Percentiles rank a stretch among this genome's conserved stretches.
Evolutionary conservation across 2,888 invertebrate genomes (phyloP).

Genomic region (Miltochrista miniata): DNA sequence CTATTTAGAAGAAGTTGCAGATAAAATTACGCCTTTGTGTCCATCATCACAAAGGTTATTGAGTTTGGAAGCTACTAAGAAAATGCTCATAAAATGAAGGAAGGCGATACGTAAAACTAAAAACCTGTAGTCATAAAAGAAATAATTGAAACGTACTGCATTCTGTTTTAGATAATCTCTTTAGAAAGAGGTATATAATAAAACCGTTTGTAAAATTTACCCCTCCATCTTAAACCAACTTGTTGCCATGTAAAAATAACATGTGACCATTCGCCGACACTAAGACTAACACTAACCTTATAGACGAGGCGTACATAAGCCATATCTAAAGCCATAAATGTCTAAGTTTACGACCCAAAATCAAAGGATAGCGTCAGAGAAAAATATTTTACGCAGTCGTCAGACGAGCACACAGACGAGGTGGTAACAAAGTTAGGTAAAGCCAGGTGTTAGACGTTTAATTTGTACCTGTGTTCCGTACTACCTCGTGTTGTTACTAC

Average conservation of each 20-base stretch:
- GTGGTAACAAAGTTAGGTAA: conserved; percentile 61
- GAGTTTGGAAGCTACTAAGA: no score
- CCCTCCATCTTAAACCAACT: conserved; percentile 44
- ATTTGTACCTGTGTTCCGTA: conserved; percentile 10
- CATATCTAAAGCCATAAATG: conserved; percentile 66
- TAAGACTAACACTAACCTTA: conserved; percentile 25
- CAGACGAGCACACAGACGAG: conserved; percentile 36
- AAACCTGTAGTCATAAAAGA: no score
- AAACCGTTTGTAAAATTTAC: conserved; percentile 51
- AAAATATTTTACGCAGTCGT: conserved; percentile 53
- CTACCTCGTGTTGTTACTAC: conserved; percentile 1
- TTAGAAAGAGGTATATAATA: conserved; percentile 56
- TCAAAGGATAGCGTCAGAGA: conserved; percentile 47
- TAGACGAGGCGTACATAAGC: conserved; percentile 36
- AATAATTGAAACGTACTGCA: no score
- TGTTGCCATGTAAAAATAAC: conserved; percentile 40
- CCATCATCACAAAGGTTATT: no score
- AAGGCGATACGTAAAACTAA: no score
- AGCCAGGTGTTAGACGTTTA: no score
- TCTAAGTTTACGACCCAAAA: conserved; percentile 61
- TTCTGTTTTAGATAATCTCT: no score
- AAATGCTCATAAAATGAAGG: no score
- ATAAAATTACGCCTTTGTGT: no score
- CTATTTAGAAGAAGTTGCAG: no score
- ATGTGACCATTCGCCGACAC: conserved; percentile 7